Base-by-base conservation (phyloP, 2,888 invertebrate genomes). In the Euphydryas editha region DNA sequence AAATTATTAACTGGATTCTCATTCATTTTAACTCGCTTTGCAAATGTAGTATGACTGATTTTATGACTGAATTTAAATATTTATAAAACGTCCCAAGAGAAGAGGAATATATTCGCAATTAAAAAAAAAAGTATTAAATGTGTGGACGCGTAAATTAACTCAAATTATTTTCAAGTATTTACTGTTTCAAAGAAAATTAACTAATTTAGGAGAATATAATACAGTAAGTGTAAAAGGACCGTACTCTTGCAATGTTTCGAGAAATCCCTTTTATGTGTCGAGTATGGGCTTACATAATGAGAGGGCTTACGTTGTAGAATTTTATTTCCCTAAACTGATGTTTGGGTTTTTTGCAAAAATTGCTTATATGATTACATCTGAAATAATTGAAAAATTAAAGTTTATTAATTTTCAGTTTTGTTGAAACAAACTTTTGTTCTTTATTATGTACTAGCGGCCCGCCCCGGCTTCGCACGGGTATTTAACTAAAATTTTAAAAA, bases 251-350 rank as follows among this genome's bases (percentile, higher is more conserved):
- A 63, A 51, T 60, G 56, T 67, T 47, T 55, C 60, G 51, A 39
- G 58, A 59, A 63, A 58, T 56, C 63, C 42, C 63, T 62, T 67
- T 59, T 59, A 67, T 59, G 59, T 59, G 62, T 63, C 47, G 63
- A 67, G 63, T 67, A 60, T 63, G 59, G 56, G 49, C 63, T 67
- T 62, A 67, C 67, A 63, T 63, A 67, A 63, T 67, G 62, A 62
- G 55, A 59, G 59, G 58, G 59, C 54, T 59, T 67, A 55, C 37
- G 54, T 58, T 36, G 59, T 62, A 44, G 62, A 62, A 62, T 67
- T 58, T 55, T 61, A 39, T 62, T 55, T 21, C 54, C 49, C 18
- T 61, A 65, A 65, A 42, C 60, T 55, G 55, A 46, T 11, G 11
- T 30, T 59, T 20, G 30, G 18, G 15, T 59, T 30, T 20, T 44